Base-by-base conservation (phyloP, 2,797 vertebrate species). In the Zalophus californianus region DNA sequence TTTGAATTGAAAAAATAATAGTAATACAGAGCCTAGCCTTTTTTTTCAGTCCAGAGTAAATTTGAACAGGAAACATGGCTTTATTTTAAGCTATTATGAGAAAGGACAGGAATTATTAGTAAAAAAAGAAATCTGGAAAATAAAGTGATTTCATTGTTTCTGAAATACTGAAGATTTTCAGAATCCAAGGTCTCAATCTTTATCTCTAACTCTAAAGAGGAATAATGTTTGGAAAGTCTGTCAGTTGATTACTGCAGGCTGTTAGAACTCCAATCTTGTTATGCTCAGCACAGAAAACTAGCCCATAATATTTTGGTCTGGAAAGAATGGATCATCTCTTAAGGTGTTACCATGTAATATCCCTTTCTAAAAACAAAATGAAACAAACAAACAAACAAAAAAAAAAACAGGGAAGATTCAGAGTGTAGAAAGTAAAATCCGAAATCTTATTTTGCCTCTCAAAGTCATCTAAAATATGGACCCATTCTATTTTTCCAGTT, bases 391-490 rank as follows among this genome's bases (percentile, higher is more conserved):
- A 64, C 62, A 64, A 54, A n/a, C 29, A 66, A 68, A 21, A 75
- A 95, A 62, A 21, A 75, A 95, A 62, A 60, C 12, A 70, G 3
- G 12, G 10, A 41, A 27, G 60, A 70, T 9, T 64, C 77, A 68
- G 1, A 52, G 82, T 44, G 4, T 44, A 90, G 41, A 84, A 95
- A 72, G 35, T 72, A 77, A 93, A 80, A 82, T 68, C 7, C 16
- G 13, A 92, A 92, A 48, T 21, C 14, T 94, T 90, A 79, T 80
- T 97, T 84, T 93, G 52, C 50, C 35, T 95, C 56, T 92, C 54
- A 73, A 29, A 77, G 38, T 92, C 44, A 83, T 75, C 38, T 93
- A 85, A 70, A 73, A 32, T 62, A 35, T 29, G 5, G 23, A 75
- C 29, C 7, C 7, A 32, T 80, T 79, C n/a, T 84, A 8, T 56